A percentile compares a stretch with the other conserved stretches of the same genome.
phyloP scores from a whole-genome alignment of 2,888 invertebrate species.

The Physocephala rufipes region DNA sequence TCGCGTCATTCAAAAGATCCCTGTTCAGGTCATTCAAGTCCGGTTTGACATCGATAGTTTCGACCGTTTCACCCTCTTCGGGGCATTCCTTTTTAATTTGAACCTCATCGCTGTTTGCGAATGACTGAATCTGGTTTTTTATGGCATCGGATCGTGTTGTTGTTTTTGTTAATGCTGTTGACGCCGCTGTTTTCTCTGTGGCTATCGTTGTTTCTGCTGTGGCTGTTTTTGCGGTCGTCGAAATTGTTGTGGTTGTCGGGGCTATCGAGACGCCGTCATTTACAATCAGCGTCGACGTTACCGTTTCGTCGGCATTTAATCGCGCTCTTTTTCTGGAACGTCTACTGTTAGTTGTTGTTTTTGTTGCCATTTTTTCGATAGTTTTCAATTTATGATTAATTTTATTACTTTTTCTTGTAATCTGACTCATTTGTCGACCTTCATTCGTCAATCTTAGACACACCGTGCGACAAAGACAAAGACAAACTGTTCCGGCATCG shows the following conservation, averaged over 20 bases:
- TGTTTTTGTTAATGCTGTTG: constrained; percentile 22
- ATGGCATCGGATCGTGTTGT: background rate
- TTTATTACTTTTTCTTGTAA: constrained; percentile 16
- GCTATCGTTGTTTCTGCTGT: background rate
- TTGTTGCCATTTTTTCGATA: constrained; percentile 38
- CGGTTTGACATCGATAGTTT: constrained; percentile 31
- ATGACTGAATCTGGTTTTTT: background rate
- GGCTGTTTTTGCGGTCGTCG: background rate
- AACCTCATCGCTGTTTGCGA: background rate
- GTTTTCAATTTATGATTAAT: constrained; percentile 30
- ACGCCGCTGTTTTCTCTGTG: too few species aligned
- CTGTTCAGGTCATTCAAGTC: constrained; percentile 27
- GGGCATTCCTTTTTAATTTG: constrained; percentile 19
- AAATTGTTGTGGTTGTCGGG: too few species aligned
- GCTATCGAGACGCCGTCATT: too few species aligned
- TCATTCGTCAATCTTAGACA: constrained; percentile 22
- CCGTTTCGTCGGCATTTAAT: too few species aligned
- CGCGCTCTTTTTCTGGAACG: constrained; percentile 22
- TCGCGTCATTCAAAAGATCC: constrained; percentile 19
- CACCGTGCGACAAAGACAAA: constrained; percentile 27
- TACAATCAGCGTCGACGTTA: too few species aligned
- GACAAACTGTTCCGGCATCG: constrained; percentile 30
- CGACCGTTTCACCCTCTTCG: background rate
- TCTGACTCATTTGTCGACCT: constrained; percentile 28
- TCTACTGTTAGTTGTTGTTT: constrained; percentile 16